A percentile compares a stretch with the other conserved stretches of the same genome.
Conservation (phyloP, 2,888 invertebrate genomes). For the Athalia circularis region DNA sequence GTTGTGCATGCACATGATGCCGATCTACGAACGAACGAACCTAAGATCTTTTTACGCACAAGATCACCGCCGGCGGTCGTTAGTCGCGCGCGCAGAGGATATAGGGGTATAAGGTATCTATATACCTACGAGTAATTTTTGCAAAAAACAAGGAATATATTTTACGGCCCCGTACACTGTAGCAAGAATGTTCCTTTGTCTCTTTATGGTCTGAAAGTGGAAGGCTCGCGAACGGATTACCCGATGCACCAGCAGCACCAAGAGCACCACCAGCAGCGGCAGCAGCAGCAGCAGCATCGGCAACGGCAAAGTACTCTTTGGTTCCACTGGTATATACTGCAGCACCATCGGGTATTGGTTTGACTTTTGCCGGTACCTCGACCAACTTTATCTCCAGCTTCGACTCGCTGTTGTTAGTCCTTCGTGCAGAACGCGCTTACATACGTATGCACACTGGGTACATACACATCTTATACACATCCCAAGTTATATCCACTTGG, state of each 20-base stretch:
- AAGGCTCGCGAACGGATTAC: conserved; percentile 45
- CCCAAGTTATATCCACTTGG: conserved; percentile 10
- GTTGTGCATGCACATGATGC: no score
- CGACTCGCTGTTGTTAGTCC: no score
- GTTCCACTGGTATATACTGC: not conserved
- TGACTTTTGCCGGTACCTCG: no score
- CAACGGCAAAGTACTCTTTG: no score
- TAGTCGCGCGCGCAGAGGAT: no score
- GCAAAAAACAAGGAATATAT: conserved; percentile 66
- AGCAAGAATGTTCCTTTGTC: conserved; percentile 69
- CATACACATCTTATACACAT: not conserved
- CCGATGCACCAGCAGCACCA: conserved; percentile 41
- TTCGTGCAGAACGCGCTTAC: no score
- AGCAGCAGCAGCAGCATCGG: conserved; percentile 6
- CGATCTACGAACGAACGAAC: not conserved
- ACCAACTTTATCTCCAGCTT: no score
- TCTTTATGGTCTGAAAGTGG: conserved; percentile 73
- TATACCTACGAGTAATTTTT: conserved; percentile 53
- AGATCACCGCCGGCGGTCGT: no score
- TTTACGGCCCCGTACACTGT: conserved; percentile 65
- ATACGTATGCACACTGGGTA: no score
- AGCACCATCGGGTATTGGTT: no score
- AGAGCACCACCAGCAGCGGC: conserved; percentile 43
- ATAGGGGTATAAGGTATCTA: not conserved
- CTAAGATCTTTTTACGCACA: no score